A percentile compares a stretch with the other conserved stretches of the same genome.
These are phyloP conservation scores for Acanthacorydalis orientalis DNA, from an alignment of 2,888 invertebrate species.

Conservation along the genomic window DNA sequence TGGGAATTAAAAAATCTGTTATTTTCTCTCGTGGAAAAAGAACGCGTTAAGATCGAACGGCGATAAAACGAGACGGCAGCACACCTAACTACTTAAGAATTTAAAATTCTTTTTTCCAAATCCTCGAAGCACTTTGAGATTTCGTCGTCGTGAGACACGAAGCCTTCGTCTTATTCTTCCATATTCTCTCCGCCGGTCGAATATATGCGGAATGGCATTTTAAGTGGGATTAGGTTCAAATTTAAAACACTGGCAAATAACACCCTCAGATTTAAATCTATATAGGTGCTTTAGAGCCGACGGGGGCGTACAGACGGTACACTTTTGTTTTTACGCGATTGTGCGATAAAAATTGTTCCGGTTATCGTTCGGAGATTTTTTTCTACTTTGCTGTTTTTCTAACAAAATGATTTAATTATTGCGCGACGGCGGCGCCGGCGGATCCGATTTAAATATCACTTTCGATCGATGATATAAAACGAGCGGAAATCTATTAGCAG, in stretches of 20 bases:
- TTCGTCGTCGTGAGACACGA: neutral
- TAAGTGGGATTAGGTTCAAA: conserved; percentile 32
- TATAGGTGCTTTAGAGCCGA: neutral
- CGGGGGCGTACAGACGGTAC: too few relatives aligned
- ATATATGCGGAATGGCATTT: conserved; percentile 32
- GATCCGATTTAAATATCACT: too few relatives aligned
- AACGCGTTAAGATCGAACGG: conserved; percentile 5
- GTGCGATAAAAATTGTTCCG: too few relatives aligned
- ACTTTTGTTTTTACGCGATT: too few relatives aligned
- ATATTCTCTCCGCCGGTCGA: conserved; percentile 24
- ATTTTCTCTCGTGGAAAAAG: conserved; percentile 22
- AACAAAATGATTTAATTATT: too few relatives aligned
- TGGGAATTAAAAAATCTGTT: conserved; percentile 32
- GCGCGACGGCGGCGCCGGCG: too few relatives aligned
- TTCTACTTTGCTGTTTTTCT: neutral
- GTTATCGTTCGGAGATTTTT: neutral
- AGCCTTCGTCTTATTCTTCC: conserved; percentile 12
- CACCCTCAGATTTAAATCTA: conserved; percentile 6
- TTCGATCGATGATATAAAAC: too few relatives aligned
- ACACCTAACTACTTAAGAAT: conserved; percentile 24
- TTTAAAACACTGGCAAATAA: conserved; percentile 27
- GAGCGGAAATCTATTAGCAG: too few relatives aligned
- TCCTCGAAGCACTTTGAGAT: conserved; percentile 16
- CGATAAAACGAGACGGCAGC: conserved; percentile 13
- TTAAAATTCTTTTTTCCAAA: conserved; percentile 31